Percentiles rank a stretch among this genome's conserved stretches.
Conservation (phyloP, 2,888 invertebrate species). For the Tinea trinotella region DNA sequence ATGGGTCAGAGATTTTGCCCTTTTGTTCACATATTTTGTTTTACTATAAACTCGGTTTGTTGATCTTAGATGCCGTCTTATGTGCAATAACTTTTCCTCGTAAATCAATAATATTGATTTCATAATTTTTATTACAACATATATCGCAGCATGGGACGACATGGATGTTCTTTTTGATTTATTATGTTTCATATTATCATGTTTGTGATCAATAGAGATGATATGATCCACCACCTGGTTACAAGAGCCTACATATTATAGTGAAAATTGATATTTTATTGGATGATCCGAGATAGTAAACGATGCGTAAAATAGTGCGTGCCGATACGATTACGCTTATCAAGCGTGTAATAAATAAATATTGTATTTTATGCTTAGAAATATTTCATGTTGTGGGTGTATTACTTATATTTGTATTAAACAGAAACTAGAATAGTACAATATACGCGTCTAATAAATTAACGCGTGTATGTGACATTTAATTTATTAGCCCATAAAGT, state of each 20-base stretch:
- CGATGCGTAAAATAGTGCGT: conserved; percentile 12
- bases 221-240: background rate
- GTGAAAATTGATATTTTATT: conserved; percentile 9
- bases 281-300: conserved; percentile 3
- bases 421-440: background rate
- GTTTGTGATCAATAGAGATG: background rate
- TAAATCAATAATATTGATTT: conserved; percentile 13
- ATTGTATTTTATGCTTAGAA: background rate
- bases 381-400: background rate
- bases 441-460: background rate
- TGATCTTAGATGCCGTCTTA: conserved; percentile 13
- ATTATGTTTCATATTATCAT: background rate
- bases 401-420: background rate
- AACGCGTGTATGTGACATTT: background rate
- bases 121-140: conserved; percentile 6
- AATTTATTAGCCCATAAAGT: background rate
- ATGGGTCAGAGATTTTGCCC: conserved; percentile 50
- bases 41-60: conserved; percentile 1
- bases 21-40: conserved; percentile 30
- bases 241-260: background rate
- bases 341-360: background rate
- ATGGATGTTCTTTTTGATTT: background rate
- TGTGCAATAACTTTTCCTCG: conserved; percentile 9
- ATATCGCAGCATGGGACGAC: background rate
- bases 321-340: background rate